Percentiles rank a stretch among this genome's conserved stretches.
Evolutionary conservation across 2,113 vertebrate species (phyloP).

Genomic region (crab-eating macaque (Macaca fascicularis)): DNA sequence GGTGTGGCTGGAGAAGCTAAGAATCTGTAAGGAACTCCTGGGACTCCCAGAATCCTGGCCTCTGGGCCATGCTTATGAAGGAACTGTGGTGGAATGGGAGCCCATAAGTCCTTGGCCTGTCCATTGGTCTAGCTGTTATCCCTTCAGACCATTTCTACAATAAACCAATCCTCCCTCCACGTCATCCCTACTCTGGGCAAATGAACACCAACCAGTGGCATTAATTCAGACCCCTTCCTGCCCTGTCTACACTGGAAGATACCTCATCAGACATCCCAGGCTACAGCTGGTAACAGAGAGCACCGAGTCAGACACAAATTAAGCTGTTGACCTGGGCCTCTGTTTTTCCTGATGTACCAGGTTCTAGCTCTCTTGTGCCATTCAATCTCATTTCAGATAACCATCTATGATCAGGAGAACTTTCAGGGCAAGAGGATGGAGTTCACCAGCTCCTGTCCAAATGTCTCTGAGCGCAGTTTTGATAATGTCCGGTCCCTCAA

Average conservation of each 20-base stretch:
- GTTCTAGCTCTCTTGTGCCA: background rate
- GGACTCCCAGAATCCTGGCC: background rate
- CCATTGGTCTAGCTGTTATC: background rate
- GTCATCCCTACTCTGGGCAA: background rate
- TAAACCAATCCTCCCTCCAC: background rate
- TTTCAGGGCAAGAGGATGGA: constrained; percentile 96
- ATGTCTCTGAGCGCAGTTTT: constrained; percentile 92
- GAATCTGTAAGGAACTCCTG: background rate
- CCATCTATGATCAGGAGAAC: constrained; percentile 95
- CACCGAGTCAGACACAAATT: background rate
- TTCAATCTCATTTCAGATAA: constrained; percentile 87
- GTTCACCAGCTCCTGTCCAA: constrained; percentile 93
- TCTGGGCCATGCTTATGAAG: background rate
- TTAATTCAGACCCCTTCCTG: constrained; percentile 22
- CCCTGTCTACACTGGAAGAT: background rate
- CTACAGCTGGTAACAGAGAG: background rate
- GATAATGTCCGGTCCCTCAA: constrained; percentile 95
- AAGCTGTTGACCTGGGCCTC: background rate
- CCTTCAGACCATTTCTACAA: constrained; percentile 7
- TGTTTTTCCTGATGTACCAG: background rate
- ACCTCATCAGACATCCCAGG: background rate
- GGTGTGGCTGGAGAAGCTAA: constrained; percentile 17
- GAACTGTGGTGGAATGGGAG: background rate
- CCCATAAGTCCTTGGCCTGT: background rate
- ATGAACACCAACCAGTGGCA: background rate